A percentile compares a stretch with the other conserved stretches of the same genome.
These are phyloP conservation scores for Typhlomys cinereus DNA, from an alignment of 2,113 vertebrate species.

Conservation along the genomic window DNA sequence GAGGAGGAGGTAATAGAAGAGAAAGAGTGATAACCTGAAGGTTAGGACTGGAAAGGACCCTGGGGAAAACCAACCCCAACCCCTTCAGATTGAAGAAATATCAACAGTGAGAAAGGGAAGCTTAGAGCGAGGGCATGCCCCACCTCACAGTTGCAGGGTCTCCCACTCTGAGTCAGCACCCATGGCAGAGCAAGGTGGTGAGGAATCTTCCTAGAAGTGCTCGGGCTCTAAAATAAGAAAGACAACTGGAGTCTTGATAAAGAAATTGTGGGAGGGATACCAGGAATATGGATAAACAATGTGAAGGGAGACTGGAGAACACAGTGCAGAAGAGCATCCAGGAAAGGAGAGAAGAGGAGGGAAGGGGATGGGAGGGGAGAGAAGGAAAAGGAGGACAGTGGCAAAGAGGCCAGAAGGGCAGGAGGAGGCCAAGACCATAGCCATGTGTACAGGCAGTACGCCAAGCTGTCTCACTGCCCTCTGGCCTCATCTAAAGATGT, in stretches of 20 bases:
- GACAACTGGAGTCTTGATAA: too few species aligned
- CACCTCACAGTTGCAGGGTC: not conserved
- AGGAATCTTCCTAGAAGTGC: not conserved
- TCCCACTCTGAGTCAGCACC: not conserved
- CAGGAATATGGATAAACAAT: not conserved
- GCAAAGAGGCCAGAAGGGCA: not conserved
- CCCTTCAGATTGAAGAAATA: constrained; percentile 1
- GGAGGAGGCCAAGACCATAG: not conserved
- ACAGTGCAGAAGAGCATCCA: not conserved
- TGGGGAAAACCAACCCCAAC: not conserved
- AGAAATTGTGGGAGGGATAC: too few species aligned
- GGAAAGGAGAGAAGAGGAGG: not conserved
- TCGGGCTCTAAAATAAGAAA: not conserved
- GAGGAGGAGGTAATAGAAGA: too few species aligned
- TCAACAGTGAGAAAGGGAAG: not conserved
- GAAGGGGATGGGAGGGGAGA: not conserved
- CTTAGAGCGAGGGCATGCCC: not conserved
- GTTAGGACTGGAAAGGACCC: not conserved
- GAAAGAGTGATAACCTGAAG: not conserved
- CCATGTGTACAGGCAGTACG: not conserved
- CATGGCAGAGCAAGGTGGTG: too few species aligned
- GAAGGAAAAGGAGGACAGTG: not conserved
- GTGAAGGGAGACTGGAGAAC: constrained; percentile 1
- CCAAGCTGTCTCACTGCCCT: not conserved
- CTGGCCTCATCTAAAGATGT: constrained; percentile 8